phyloP scores from a whole-genome alignment of 2,888 invertebrate genomes.

The Tenthredo mesomela region DNA sequence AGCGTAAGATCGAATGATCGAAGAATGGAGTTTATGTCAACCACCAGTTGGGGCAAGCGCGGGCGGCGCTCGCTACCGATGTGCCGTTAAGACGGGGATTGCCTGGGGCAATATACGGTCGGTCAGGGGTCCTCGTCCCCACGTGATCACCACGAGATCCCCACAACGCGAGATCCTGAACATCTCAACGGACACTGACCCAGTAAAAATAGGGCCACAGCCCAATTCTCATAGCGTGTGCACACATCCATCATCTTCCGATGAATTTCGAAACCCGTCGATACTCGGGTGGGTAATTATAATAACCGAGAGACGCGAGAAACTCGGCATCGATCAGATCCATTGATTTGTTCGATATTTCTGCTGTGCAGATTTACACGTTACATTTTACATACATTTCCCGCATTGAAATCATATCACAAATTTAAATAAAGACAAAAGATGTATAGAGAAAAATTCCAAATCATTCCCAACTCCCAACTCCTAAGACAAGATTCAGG shows the following conservation, averaged over 20 bases:
- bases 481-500: neutral
- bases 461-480: neutral
- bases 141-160: constrained; percentile 44
- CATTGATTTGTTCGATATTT: neutral
- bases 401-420: neutral
- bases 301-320: constrained; percentile 30
- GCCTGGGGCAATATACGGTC: constrained; percentile 45
- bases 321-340: neutral
- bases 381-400: neutral
- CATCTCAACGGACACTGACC: constrained; percentile 46
- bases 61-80: constrained; percentile 49
- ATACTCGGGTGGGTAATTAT: constrained; percentile 50
- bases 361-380: neutral
- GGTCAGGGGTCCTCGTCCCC: constrained; percentile 51
- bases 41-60: constrained; percentile 14
- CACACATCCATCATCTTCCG: constrained; percentile 68
- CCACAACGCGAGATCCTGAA: constrained; percentile 40
- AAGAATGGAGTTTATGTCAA: constrained; percentile 29
- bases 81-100: constrained; percentile 50
- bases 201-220: constrained; percentile 53
- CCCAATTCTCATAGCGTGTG: constrained; percentile 49
- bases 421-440: neutral
- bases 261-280: constrained; percentile 67
- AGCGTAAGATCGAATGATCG: constrained; percentile 12
- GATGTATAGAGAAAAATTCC: neutral